Evolutionary conservation across 92 coral and sea anemone species (phyloP).

Genomic region (Porites lobata): DNA sequence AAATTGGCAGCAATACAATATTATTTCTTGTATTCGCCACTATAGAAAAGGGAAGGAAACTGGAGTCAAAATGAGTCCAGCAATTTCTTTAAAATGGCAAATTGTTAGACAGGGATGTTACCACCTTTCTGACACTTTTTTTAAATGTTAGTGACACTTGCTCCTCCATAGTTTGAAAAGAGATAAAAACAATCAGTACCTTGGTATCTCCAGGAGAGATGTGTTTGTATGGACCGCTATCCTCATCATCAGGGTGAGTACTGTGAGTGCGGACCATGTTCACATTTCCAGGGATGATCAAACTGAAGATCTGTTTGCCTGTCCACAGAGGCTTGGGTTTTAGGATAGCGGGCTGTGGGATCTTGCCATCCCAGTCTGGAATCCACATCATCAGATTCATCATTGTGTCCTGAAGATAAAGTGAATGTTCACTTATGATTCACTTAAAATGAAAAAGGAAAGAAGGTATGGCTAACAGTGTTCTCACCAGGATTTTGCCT

Average conservation of each 20-base stretch:
- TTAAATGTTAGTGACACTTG: too few species aligned
- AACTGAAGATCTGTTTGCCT: slow-evolving; percentile 97
- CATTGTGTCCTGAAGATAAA: slow-evolving; percentile 79
- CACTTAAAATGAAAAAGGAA: neutral
- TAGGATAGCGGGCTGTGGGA: slow-evolving; percentile 95
- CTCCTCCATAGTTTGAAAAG: too few species aligned
- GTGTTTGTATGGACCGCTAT: slow-evolving; percentile 94
- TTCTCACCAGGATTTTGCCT: too few species aligned
- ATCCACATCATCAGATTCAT: slow-evolving; percentile 99
- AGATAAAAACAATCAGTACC: slow-evolving; percentile 36
- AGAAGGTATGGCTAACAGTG: too few species aligned
- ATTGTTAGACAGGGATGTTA: too few species aligned
- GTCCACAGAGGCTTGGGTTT: slow-evolving; percentile 99
- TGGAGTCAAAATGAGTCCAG: too few species aligned
- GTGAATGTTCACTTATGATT: neutral
- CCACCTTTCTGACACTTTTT: too few species aligned
- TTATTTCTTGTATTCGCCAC: too few species aligned
- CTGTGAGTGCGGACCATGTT: slow-evolving; percentile 97
- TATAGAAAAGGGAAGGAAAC: too few species aligned
- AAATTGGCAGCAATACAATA: too few species aligned
- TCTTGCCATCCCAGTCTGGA: slow-evolving; percentile 97
- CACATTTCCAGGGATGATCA: slow-evolving; percentile 96
- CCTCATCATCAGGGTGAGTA: slow-evolving; percentile 99
- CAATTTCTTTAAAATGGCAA: too few species aligned
- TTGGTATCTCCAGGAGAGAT: slow-evolving; percentile 99